Base-by-base conservation (phyloP, 2,888 invertebrate species). In the Dinocampus coccinellae region DNA sequence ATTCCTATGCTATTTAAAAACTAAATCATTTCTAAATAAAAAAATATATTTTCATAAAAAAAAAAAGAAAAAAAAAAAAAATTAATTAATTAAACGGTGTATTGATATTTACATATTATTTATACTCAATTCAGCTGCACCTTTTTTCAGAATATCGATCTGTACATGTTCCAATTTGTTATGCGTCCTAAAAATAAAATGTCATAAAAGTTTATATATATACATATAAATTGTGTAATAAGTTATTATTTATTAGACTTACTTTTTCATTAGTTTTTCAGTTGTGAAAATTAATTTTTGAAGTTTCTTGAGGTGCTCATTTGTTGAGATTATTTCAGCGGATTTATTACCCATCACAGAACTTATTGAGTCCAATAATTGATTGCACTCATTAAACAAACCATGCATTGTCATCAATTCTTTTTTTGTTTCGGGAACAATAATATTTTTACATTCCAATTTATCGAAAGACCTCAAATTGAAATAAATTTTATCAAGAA, bases 391-490 rank as follows among this genome's bases (percentile, higher is more conserved):
- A 29, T 66, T 64, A 22, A 83, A 71, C 3, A 63, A 55, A 29
- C 74, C 24, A 0, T 53, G 47, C 33, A 68, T 60, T 58, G 75
- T 72, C 20, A 73, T 20, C 71, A 73, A 74, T 4, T 79, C 77
- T 13, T 77, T 74, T 0, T 65, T 24, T 10, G 77, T 77, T 29
- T 76, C 66, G 2, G 82, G 83, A 64, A 82, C 75, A n/a, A 77
- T 34, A 11, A 83, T 73, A 63, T 77, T 75, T 4, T 77, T 70
- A 63, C 81, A 82, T 7, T 66, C 75, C 11, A 83, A 72, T 47
- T 73, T 58, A 52, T 83, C 80, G 3, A 79, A 52, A 10, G 77
- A 77, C 64, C 75, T 66, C 0, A 83, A 60, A 33, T 79, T 60
- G 11, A 63, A 60, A 33, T 77, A 20, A 20, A 83, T 70, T 13